These are phyloP conservation scores for Echinops telfairi DNA, from an alignment of 2,113 vertebrate genomes.

Conservation along the genomic window DNA sequence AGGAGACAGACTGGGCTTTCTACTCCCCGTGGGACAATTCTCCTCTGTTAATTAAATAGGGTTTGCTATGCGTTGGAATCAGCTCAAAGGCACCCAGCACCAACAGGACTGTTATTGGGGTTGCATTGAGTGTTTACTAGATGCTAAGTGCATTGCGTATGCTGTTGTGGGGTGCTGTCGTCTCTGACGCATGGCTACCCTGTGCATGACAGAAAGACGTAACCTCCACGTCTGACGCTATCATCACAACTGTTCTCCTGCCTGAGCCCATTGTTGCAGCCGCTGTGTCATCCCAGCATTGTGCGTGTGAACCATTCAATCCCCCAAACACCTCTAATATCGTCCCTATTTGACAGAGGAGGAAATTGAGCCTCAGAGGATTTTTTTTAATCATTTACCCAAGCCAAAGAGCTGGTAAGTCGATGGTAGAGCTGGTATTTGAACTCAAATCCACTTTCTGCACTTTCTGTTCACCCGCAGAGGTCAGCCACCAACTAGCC, in stretches of 20 bases:
- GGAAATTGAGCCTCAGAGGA: slow-evolving; percentile 11
- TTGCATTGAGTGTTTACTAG: not conserved
- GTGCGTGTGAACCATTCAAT: not conserved
- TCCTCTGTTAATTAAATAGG: not conserved
- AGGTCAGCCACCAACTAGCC: not conserved
- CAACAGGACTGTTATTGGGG: not conserved
- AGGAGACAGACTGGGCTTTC: no score
- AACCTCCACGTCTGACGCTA: no score
- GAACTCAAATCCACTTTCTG: not conserved
- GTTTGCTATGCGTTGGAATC: not conserved
- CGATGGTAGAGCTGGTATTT: not conserved
- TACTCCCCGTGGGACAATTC: not conserved
- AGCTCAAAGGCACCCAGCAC: not conserved
- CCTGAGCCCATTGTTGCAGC: not conserved
- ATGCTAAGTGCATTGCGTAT: not conserved
- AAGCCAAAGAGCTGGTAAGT: not conserved
- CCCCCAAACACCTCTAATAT: not conserved
- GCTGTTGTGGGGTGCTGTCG: no score
- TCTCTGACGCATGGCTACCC: no score
- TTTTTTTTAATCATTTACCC: not conserved
- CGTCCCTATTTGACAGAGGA: not conserved
- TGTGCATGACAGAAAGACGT: no score
- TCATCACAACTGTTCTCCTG: no score
- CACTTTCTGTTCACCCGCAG: not conserved
- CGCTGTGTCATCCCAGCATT: no score